Conservation (phyloP, 2,888 invertebrate species). For the Stegana nigrithorax region DNA sequence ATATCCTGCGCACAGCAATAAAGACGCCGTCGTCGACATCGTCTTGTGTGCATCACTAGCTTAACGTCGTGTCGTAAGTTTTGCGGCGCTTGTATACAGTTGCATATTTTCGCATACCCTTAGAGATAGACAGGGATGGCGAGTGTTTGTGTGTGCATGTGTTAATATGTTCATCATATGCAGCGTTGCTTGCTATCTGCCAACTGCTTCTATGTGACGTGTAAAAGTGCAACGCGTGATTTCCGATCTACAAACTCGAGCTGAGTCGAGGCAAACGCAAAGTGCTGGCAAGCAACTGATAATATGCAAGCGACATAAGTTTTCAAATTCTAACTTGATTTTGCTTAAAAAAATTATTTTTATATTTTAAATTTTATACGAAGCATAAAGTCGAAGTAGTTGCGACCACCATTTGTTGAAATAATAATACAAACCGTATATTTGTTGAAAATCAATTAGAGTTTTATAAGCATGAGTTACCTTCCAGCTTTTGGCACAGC, state of each 20-base stretch:
- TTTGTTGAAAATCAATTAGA: too few species aligned
- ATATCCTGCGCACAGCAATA: constrained; percentile 44
- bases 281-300: constrained; percentile 64
- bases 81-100: constrained; percentile 42
- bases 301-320: constrained; percentile 37
- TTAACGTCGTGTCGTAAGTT: constrained; percentile 35
- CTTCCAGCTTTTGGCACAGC: too few species aligned
- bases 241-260: constrained; percentile 47
- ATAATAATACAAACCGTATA: too few species aligned
- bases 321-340: neutral
- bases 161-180: neutral
- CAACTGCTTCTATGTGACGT: constrained; percentile 20
- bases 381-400: too few species aligned
- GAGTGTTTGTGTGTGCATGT: constrained; percentile 26
- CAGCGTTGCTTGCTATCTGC: neutral
- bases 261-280: constrained; percentile 50
- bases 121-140: too few species aligned
- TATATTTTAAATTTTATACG: too few species aligned
- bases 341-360: neutral
- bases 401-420: too few species aligned
- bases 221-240: constrained; percentile 45
- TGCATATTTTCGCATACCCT: constrained; percentile 57
- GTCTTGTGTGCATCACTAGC: constrained; percentile 21
- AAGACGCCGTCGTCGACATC: constrained; percentile 41
- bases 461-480: too few species aligned